These are phyloP conservation scores for Erebia epiphron DNA, from an alignment of 2,888 invertebrate species.

Conservation along the genomic window DNA sequence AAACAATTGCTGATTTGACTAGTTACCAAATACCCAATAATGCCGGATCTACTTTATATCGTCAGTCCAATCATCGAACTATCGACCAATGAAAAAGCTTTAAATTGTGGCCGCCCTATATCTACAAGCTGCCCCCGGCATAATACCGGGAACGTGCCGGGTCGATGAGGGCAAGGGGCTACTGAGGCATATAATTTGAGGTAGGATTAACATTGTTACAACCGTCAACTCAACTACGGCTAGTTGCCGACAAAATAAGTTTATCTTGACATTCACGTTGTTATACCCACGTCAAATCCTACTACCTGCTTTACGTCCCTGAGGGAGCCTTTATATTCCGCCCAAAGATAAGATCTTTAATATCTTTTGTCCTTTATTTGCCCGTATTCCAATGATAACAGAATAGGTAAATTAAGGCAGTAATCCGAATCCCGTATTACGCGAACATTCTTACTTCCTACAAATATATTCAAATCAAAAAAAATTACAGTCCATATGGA, in stretches of 20 bases:
- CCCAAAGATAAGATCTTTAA: constrained; percentile 31
- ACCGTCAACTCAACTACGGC: neutral
- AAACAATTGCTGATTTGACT: too few relatives aligned
- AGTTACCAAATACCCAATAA: too few relatives aligned
- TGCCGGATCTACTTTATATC: too few relatives aligned
- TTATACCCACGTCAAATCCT: constrained; percentile 34
- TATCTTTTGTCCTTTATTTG: constrained; percentile 30
- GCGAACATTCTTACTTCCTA: neutral
- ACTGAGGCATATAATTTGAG: constrained; percentile 11
- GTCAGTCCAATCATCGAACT: neutral
- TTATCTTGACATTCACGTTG: constrained; percentile 25
- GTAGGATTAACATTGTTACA: constrained; percentile 9
- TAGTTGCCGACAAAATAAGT: constrained; percentile 26
- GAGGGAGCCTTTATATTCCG: constrained; percentile 29
- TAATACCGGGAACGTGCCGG: neutral
- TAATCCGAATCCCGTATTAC: constrained; percentile 14
- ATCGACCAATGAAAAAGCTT: neutral
- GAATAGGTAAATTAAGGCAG: constrained; percentile 26
- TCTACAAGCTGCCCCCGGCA: neutral
- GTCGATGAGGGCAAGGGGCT: neutral
- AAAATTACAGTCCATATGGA: neutral
- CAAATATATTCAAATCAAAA: too few relatives aligned
- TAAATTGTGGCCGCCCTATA: neutral
- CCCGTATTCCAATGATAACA: constrained; percentile 25
- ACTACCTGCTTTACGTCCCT: constrained; percentile 23